Base-by-base conservation (phyloP, 2,113 vertebrate species). In the Agelaius phoeniceus region DNA sequence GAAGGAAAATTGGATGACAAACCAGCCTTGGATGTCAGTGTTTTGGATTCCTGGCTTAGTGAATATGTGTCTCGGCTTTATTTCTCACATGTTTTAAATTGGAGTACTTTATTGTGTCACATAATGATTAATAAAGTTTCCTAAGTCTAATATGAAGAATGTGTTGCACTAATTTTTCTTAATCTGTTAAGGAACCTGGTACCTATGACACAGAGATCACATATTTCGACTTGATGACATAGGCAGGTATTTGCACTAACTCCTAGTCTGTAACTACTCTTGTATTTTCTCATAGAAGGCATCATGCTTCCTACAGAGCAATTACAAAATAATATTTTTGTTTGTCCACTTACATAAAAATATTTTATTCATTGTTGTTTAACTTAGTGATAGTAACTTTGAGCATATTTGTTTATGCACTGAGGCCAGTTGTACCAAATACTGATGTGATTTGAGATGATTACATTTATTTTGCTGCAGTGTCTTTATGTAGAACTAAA, bases 291-390 rank as follows among this genome's bases (percentile, higher is more conserved):
- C 69, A 12, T 84, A 41, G 90, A 66, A 88, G 30, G 12, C 26
- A 55, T 71, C 33, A n/a, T 44, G 23, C 30, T 66, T 76, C 12
- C 0, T 61, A 49, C 27, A 65, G 46, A 79, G 51, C 37, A 84
- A 78, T 28, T 82, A 26, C 9, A 87, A 86, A 91, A 55, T 68
- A 51, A 55, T 63, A 57, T 74, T 95, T 92, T 63, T 31, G 31
- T 55, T 66, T 94, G 17, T 55, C 17, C 46, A 72, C 83, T 85
- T 88, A 58, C 35, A 83, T 87, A 90, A 93, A 94, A 90, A 73
- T 92, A 83, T 62, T 91, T 84, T 84, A 63, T 89, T 95, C 15
- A 61, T 63, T 31, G 43, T 67, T 94, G 72, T 84, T 86, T 91
- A 91, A 41, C 73, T 54, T 68, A 43, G 26, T 33, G 63, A 55